These are phyloP conservation scores for Petrolisthes cinctipes DNA, from an alignment of 2,888 invertebrate genomes.

Conservation along the genomic window DNA sequence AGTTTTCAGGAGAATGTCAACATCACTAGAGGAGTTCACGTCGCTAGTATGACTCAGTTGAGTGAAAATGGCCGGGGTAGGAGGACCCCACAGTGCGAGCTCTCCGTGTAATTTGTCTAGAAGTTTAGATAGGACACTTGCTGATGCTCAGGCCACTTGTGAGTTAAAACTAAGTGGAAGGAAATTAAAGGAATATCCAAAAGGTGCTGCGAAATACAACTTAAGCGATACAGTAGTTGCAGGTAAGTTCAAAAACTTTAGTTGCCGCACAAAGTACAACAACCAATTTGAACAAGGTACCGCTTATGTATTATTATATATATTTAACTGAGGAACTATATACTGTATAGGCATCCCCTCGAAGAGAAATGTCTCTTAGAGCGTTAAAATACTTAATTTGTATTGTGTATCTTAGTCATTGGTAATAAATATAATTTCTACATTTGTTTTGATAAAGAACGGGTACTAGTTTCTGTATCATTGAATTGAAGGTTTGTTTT, in stretches of 20 bases:
- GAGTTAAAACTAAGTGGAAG: constrained; percentile 60
- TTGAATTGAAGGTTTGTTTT: too few relatives aligned
- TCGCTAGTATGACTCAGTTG: constrained; percentile 35
- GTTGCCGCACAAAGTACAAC: too few relatives aligned
- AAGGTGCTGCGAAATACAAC: constrained; percentile 57
- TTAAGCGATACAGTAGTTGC: constrained; percentile 55
- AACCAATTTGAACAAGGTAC: too few relatives aligned
- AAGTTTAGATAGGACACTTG: constrained; percentile 53
- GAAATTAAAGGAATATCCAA: constrained; percentile 62
- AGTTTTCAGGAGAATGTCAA: not conserved
- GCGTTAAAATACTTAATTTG: too few relatives aligned
- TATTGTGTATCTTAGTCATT: too few relatives aligned
- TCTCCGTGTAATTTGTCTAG: constrained; percentile 51
- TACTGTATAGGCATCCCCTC: too few relatives aligned
- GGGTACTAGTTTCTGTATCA: too few relatives aligned
- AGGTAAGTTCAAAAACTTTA: constrained; percentile 30
- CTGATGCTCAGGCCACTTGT: constrained; percentile 50
- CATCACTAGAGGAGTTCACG: not conserved
- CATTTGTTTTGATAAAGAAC: too few relatives aligned
- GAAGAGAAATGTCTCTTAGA: too few relatives aligned
- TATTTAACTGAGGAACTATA: too few relatives aligned
- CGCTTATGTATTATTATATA: too few relatives aligned
- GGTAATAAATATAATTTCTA: too few relatives aligned
- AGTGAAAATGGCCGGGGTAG: constrained; percentile 53
- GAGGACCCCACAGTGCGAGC: constrained; percentile 41